These are phyloP conservation scores for Atethmia centrago DNA, from an alignment of 2,888 invertebrate species.

Conservation along the genomic window DNA sequence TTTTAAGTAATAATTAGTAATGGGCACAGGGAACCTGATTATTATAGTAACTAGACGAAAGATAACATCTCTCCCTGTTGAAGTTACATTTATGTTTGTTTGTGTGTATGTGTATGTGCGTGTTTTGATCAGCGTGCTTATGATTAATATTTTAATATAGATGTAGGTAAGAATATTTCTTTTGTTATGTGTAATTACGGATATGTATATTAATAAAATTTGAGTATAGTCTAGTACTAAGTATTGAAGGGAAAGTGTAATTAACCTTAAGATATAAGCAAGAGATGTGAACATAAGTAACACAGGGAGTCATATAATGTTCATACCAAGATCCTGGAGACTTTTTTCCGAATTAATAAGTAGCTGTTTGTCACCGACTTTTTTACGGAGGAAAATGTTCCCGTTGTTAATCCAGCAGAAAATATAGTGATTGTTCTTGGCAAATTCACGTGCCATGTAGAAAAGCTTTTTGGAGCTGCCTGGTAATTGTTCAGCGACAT, in stretches of 20 bases:
- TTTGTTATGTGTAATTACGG: neutral
- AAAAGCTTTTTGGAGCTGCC: constrained; percentile 1
- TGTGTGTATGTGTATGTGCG: neutral
- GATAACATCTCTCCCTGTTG: neutral
- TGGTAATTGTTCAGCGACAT: neutral
- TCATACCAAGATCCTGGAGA: constrained; percentile 22
- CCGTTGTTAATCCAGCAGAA: constrained; percentile 30
- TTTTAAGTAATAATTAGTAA: neutral
- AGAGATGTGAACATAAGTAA: constrained; percentile 1
- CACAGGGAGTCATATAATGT: constrained; percentile 7
- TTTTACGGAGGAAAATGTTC: constrained; percentile 28
- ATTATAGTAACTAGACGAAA: neutral
- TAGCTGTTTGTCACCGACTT: constrained; percentile 32
- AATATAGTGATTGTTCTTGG: constrained; percentile 7
- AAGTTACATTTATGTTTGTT: neutral
- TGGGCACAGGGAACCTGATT: neutral
- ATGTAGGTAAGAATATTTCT: neutral
- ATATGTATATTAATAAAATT: neutral
- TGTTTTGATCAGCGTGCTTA: neutral
- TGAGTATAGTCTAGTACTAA: neutral
- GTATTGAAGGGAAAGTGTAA: neutral
- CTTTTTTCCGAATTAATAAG: constrained; percentile 29
- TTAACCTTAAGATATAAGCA: neutral
- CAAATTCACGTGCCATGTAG: neutral
- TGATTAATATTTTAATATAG: neutral